These are phyloP conservation scores for Lytechinus variegatus DNA, from an alignment of 35 echinoderm and acorn worm species.

Conservation along the genomic window DNA sequence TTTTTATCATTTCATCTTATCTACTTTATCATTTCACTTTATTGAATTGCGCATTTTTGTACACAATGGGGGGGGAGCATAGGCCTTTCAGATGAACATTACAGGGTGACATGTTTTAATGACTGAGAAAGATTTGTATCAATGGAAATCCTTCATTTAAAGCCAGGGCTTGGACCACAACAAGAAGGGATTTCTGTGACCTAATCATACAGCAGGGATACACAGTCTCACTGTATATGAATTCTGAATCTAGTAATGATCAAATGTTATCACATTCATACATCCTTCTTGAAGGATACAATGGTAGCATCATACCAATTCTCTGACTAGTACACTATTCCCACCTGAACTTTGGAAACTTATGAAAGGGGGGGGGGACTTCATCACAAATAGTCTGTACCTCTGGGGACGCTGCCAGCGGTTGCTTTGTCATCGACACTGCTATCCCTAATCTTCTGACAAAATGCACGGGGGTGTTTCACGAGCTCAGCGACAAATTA, in stretches of 20 bases:
- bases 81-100: too few relatives aligned
- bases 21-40: too few relatives aligned
- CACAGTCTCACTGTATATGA: not conserved
- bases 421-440: conserved; percentile 29
- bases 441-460: conserved; percentile 10
- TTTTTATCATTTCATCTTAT: too few relatives aligned
- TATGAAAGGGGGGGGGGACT: not conserved
- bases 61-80: too few relatives aligned
- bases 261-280: not conserved
- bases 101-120: too few relatives aligned
- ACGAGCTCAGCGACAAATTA: conserved; percentile 22
- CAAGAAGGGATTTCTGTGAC: too few relatives aligned
- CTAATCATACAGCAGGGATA: too few relatives aligned
- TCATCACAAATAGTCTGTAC: conserved; percentile 5
- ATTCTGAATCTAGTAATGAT: not conserved
- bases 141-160: too few relatives aligned
- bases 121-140: too few relatives aligned
- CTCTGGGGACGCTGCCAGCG: not conserved
- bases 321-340: not conserved
- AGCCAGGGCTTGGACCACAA: too few relatives aligned
- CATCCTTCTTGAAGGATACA: not conserved
- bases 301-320: not conserved
- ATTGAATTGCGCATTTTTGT: too few relatives aligned
- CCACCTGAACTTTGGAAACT: conserved; percentile 23
- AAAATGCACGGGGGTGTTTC: conserved; percentile 2